Evolutionary conservation across 2,797 vertebrate genomes (phyloP).

Genomic region (Phrynocephalus guinanensis): DNA sequence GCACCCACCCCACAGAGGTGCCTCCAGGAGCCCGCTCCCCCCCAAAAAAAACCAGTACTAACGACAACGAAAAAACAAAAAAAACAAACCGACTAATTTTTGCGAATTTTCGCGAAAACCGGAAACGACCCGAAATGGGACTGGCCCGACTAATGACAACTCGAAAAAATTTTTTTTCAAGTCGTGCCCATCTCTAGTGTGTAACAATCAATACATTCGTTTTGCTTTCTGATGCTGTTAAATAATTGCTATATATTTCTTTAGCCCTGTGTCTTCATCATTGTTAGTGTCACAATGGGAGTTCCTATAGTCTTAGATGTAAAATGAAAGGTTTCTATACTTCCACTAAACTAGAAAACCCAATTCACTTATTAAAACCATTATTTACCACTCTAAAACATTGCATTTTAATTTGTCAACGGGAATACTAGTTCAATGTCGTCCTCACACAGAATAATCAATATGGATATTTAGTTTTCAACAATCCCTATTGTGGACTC

Average conservation of each 20-base stretch:
- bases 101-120: too few relatives aligned
- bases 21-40: too few relatives aligned
- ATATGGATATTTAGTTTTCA: constrained; percentile 10
- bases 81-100: too few relatives aligned
- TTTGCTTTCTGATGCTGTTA: not conserved
- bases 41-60: too few relatives aligned
- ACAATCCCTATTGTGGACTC: constrained; percentile 28
- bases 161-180: too few relatives aligned
- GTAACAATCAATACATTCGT: not conserved
- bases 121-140: too few relatives aligned
- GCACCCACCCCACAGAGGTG: too few relatives aligned
- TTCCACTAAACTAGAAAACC: not conserved
- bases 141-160: too few relatives aligned
- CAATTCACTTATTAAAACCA: not conserved
- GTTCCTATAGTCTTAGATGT: not conserved
- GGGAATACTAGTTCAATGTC: not conserved
- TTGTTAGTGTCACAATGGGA: not conserved
- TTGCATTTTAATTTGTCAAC: not conserved
- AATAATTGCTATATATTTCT: not conserved
- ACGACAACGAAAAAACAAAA: too few relatives aligned
- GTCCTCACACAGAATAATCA: not conserved
- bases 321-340: not conserved
- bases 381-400: not conserved
- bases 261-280: not conserved
- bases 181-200: too few relatives aligned